These are phyloP conservation scores for Botia kubotai DNA, from an alignment of 2,797 vertebrate genomes.

Conservation along the genomic window DNA sequence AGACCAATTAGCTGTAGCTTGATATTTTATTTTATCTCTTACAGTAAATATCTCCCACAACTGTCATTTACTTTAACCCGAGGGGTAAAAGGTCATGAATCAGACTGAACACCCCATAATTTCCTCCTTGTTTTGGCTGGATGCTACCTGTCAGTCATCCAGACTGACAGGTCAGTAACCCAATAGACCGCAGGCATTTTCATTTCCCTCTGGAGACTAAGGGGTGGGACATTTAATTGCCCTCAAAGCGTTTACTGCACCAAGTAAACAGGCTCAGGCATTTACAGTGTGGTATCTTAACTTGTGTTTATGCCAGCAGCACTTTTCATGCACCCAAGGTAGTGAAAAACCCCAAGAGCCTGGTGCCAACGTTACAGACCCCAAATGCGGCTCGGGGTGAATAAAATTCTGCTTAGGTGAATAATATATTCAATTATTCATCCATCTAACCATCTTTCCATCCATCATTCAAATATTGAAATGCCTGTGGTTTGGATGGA, in stretches of 20 bases:
- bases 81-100: constrained; percentile 28
- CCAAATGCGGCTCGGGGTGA: constrained; percentile 40
- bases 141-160: constrained; percentile 31
- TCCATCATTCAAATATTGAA: constrained; percentile 57
- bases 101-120: constrained; percentile 29
- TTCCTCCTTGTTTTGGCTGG: constrained; percentile 1
- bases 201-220: constrained; percentile 54
- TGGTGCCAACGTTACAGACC: constrained; percentile 49
- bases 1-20: constrained; percentile 6
- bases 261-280: constrained; percentile 62
- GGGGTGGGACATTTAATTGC: constrained; percentile 58
- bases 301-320: constrained; percentile 51
- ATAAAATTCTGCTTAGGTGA: constrained; percentile 46
- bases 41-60: constrained; percentile 25
- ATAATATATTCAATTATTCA: constrained; percentile 58
- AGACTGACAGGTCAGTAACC: constrained; percentile 55
- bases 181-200: constrained; percentile 52
- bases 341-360: constrained; percentile 35
- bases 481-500: constrained; percentile 56
- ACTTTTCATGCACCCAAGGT: constrained; percentile 47
- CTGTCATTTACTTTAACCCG: constrained; percentile 24
- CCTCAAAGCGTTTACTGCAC: constrained; percentile 61
- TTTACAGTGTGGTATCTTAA: constrained; percentile 59
- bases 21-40: constrained; percentile 1
- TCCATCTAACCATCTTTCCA: constrained; percentile 57